Evolutionary conservation across 2,113 vertebrate species (phyloP), one percentile per base, ranked within the genome.

Genomic region (Neodon shergylaensis): DNA sequence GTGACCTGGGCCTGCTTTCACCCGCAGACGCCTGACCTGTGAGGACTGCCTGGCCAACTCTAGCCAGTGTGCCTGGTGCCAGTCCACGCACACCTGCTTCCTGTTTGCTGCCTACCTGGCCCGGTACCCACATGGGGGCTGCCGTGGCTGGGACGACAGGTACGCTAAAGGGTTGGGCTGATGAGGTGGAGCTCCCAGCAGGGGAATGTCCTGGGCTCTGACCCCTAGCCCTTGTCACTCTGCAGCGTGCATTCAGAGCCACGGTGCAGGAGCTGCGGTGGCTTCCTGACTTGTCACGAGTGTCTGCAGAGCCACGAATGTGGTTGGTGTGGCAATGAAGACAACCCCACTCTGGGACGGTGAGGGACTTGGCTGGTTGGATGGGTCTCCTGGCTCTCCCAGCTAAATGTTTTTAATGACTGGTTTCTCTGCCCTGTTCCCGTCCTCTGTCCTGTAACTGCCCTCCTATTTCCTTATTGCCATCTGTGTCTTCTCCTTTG

Each of bases 101-200:
- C 99, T 99, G 96, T 99, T 99, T 28, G 99, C 99, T 0, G 99
- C 99, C 66, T 99, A 99, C 96, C 98, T 99, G 94, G 99, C 99
- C 94, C 99, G 99, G 96, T 99, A 99, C 96, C 99, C 99, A 0
- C 99, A 99, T 0, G 99, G 99, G 42, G 99, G 99, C 95, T 99
- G 99, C 98, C 98, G 99, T 17, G 99, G 99, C 98, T 99, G 99
- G 99, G 99, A 99, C 0, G 99, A 99, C 98, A 99, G 99, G 99
- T 99, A 96, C 26, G 28, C 52, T 24, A 1, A 0, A 44, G 13
- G 68, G 44, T 9, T 11, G 26, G 7, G 68, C 10, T 21, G 13
- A 5, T 0, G 17, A 79, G 13, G 31, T 17, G 4, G 10, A 17
- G 58, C 7, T 2, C 5, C 52, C 22, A 19, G 3, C 1, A 0